These are phyloP conservation scores for Drosophila anceps DNA, from an alignment of 2,888 invertebrate species.

Conservation along the genomic window DNA sequence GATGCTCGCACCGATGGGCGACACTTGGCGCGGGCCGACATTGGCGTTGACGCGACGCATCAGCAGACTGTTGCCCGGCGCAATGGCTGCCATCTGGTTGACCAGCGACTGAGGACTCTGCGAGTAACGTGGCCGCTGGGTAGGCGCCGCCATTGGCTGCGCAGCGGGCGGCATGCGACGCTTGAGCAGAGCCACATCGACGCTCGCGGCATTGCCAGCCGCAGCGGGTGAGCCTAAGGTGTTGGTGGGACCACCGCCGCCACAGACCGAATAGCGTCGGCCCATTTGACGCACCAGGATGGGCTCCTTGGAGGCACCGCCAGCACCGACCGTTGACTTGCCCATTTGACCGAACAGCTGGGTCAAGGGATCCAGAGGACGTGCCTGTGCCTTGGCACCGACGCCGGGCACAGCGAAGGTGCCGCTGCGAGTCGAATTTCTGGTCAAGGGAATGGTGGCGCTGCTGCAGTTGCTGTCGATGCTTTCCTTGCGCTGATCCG, in stretches of 20 bases:
- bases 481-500: slow-evolving; percentile 42
- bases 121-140: slow-evolving; percentile 54
- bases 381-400: slow-evolving; percentile 1
- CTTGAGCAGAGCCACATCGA: slow-evolving; percentile 44
- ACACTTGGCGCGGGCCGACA: slow-evolving; percentile 24
- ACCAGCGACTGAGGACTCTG: slow-evolving; percentile 4
- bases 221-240: not conserved
- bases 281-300: slow-evolving; percentile 46
- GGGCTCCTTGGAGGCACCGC: slow-evolving; percentile 1
- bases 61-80: slow-evolving; percentile 33
- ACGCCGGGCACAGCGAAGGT: slow-evolving; percentile 35
- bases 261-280: slow-evolving; percentile 63
- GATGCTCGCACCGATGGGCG: slow-evolving; percentile 23
- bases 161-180: slow-evolving; percentile 39
- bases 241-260: slow-evolving; percentile 22
- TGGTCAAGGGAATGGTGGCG: not conserved
- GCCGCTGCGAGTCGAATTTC: not conserved
- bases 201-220: not conserved
- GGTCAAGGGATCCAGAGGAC: slow-evolving; percentile 3
- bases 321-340: not conserved
- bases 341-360: not conserved
- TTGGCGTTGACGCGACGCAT: slow-evolving; percentile 25
- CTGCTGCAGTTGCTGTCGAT: slow-evolving; percentile 44
- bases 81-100: not conserved
- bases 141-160: slow-evolving; percentile 15